Evolutionary conservation across 2,113 vertebrate genomes (phyloP), one percentile per base, ranked within the genome.

Genomic region (Cynoglossus semilaevis): DNA sequence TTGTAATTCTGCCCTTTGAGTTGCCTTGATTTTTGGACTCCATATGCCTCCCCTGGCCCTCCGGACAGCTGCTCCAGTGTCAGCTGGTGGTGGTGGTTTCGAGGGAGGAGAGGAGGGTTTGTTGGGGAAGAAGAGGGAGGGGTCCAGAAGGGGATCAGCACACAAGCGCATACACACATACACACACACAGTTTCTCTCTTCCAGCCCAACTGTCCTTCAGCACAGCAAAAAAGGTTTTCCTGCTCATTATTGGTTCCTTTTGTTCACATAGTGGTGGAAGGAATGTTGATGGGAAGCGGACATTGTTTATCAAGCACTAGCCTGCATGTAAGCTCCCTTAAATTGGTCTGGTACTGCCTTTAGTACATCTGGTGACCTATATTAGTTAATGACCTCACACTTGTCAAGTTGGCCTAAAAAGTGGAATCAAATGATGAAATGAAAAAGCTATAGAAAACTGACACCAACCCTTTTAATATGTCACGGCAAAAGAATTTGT

Each of bases 1-100:
- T 71, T 66, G 43, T 70, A 37, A 45, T 46, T 44, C 14, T 60
- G 58, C 35, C 61, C 47, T 1, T 9, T 59, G 50, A 37, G 75
- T 42, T 1, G 44, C 62, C 72, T 58, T 60, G 67, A 55, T 81
- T 70, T 65, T 76, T 84, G 51, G 70, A 64, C 68, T 75, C 67
- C 65, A 70, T 80, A 75, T 77, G 79, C 69, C 74, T 29, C 5
- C 68, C 80, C 75, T 78, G 72, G 70, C 80, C 74, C 59, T 79
- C 6, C 14, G 29, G 83, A 85, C 90, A 92, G 90, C 90, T 92
- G 90, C 87, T 82, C 29, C 54, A 54, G 86, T 88, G 89, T 91
- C 88, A 91, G 90, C 89, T 91, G 89, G 85, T 87, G 82, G 84
- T 72, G 69, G 54, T 66, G 45, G 65, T 70, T 51, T 58, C 5